A percentile compares a stretch with the other conserved stretches of the same genome.
phyloP scores from a whole-genome alignment of 2,113 vertebrate species.

The Alethe diademata region DNA sequence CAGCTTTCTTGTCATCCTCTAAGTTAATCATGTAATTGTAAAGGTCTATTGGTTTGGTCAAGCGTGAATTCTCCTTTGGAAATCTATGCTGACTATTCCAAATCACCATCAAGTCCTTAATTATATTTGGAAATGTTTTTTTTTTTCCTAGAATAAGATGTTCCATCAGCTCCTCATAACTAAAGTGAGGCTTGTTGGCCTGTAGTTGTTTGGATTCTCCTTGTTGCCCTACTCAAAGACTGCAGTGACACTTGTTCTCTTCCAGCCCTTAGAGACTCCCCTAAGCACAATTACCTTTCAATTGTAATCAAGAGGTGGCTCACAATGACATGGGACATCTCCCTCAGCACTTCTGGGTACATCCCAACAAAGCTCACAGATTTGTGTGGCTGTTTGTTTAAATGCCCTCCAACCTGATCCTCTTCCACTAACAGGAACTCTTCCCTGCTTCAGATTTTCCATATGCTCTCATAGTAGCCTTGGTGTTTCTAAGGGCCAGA shows the following conservation, averaged over 20 bases:
- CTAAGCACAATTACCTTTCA: accelerated
- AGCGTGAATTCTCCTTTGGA: neutral
- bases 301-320: neutral
- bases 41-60: neutral
- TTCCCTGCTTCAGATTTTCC: neutral
- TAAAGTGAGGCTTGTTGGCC: neutral
- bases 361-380: neutral
- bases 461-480: accelerated
- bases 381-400: neutral
- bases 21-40: neutral
- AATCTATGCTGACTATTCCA: neutral
- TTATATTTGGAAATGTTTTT: neutral
- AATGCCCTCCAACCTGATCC: neutral
- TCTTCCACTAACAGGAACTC: neutral
- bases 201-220: neutral
- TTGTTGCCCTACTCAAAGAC: neutral
- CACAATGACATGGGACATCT: neutral
- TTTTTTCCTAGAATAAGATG: neutral
- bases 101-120: neutral
- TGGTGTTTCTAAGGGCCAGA: neutral
- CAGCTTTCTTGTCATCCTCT: neutral
- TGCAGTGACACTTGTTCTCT: neutral
- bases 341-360: neutral
- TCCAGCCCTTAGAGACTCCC: neutral
- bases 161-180: neutral